Conservation (phyloP, 1,140 invertebrate species). For the Drosophila chauvacae region DNA sequence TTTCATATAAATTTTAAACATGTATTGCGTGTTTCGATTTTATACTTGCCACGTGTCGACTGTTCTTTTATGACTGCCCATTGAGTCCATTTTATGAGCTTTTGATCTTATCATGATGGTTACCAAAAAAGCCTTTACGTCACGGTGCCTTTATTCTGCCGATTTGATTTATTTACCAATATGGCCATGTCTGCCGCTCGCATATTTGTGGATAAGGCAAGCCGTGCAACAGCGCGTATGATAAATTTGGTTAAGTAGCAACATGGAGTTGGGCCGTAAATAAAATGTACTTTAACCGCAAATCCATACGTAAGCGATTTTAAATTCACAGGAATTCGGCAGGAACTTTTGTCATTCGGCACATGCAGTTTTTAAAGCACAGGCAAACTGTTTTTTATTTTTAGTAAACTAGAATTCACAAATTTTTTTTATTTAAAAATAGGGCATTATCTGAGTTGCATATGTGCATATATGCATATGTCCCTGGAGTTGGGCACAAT, state of each 20-base stretch:
- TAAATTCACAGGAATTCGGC: background rate
- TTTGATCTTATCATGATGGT: constrained; percentile 65
- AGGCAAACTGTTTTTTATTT: background rate
- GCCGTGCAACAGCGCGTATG: constrained; percentile 56
- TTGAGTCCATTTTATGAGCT: constrained; percentile 39
- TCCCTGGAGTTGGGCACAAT: background rate
- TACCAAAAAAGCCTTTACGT: constrained; percentile 30
- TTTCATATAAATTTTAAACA: constrained; percentile 13
- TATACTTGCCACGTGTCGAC: constrained; percentile 2
- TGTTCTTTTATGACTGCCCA: constrained; percentile 21
- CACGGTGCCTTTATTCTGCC: constrained; percentile 2
- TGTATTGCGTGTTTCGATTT: background rate
- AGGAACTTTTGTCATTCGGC: background rate
- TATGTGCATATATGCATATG: background rate
- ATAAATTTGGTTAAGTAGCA: constrained; percentile 61
- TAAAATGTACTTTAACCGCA: constrained; percentile 26
- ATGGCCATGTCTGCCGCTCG: constrained; percentile 14
- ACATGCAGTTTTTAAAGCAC: background rate
- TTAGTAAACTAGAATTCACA: background rate
- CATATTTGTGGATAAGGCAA: constrained; percentile 9
- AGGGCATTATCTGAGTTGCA: background rate
- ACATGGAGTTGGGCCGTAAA: constrained; percentile 10
- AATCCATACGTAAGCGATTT: background rate
- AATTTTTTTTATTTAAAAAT: background rate
- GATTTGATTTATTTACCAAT: constrained; percentile 48